Evolutionary conservation across 2,888 invertebrate species (phyloP).

Genomic region (Entomobrya proxima): DNA sequence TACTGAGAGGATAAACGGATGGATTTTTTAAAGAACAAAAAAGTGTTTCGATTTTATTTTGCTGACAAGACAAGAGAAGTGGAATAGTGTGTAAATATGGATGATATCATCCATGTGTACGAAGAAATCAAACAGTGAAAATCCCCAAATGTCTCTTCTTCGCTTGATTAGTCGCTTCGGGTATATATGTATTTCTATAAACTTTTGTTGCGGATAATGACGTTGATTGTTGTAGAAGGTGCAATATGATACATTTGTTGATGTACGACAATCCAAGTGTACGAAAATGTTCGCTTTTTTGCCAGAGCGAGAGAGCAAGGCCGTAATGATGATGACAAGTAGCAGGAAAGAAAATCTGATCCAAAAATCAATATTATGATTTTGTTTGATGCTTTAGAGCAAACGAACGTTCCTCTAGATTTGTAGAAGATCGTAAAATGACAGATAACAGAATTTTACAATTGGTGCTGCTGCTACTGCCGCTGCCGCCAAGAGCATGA

Average conservation of each 20-base stretch:
- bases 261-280: neutral
- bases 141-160: neutral
- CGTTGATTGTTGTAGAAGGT: neutral
- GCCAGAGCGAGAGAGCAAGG: neutral
- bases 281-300: neutral
- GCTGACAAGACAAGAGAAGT: neutral
- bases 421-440: slow-evolving; percentile 38
- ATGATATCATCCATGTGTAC: neutral
- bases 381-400: neutral
- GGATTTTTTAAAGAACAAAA: too few species aligned
- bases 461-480: slow-evolving; percentile 30
- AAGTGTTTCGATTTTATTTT: neutral
- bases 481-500: slow-evolving; percentile 9
- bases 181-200: too few species aligned
- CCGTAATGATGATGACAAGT: slow-evolving; percentile 33
- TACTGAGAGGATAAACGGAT: too few species aligned
- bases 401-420: neutral
- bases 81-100: neutral
- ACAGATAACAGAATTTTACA: slow-evolving; percentile 56
- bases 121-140: neutral
- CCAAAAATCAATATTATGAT: slow-evolving; percentile 61
- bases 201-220: neutral
- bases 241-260: slow-evolving; percentile 44
- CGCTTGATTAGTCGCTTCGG: slow-evolving; percentile 37
- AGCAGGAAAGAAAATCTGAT: slow-evolving; percentile 50